Conservation (phyloP, 1,140 invertebrate genomes). For the Sinonovacula constricta region DNA sequence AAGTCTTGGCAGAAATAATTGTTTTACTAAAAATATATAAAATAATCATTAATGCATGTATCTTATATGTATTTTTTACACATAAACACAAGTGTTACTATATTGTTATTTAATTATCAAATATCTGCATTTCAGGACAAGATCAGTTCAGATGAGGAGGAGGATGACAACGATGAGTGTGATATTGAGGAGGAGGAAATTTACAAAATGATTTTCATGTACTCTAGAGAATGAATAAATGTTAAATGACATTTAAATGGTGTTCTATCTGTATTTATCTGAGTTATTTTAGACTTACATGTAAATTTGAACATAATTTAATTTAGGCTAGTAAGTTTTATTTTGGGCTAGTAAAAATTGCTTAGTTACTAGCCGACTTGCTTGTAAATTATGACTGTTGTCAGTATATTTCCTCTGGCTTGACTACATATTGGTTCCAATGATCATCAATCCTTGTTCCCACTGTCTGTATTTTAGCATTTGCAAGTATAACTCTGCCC, state of each 20-base stretch:
- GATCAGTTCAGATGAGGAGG: conserved; percentile 14
- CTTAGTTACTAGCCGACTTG: neutral
- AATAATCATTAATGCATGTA: neutral
- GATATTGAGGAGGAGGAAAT: conserved; percentile 10
- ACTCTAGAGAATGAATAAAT: conserved; percentile 15
- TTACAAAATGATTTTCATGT: conserved; percentile 10
- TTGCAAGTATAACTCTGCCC: too few species aligned
- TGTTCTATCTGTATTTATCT: neutral
- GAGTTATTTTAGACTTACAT: neutral
- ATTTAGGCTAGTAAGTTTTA: neutral
- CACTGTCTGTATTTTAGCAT: too few species aligned
- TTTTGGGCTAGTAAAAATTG: neutral
- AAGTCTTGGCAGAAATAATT: neutral
- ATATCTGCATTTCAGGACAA: conserved; percentile 20
- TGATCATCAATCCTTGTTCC: too few species aligned
- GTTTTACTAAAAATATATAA: neutral
- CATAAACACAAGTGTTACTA: neutral
- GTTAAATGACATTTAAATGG: conserved; percentile 10
- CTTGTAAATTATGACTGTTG: neutral
- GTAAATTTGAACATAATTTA: neutral
- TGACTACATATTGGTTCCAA: too few species aligned
- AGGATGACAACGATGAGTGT: neutral
- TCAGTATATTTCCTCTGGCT: too few species aligned
- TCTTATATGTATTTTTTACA: conserved; percentile 7
- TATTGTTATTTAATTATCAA: neutral